Evolutionary conservation across 2,797 vertebrate species (phyloP), one percentile per base, ranked within the genome.

Genomic region (Xenentodon cancila): DNA sequence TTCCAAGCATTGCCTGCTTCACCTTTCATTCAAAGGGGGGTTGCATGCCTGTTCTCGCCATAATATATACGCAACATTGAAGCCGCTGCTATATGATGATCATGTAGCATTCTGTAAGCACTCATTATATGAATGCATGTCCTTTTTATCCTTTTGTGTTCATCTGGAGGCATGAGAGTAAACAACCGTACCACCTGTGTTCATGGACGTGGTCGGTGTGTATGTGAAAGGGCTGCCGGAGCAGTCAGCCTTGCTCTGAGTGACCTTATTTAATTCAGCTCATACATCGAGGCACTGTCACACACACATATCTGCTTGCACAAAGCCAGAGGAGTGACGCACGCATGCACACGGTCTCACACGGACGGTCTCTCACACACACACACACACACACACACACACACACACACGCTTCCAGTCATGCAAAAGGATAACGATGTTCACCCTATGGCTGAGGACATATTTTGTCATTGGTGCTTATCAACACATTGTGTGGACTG

Each of bases 181-280:
- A 71, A 74, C 44, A 27, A 54, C 19, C 43, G 34, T 21, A 57
- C 27, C 21, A 45, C 78, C 49, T 60, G 43, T 59, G 53, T 30
- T 59, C 21, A 46, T 44, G 9, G 3, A 68, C 25, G 53, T 11
- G 1, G 32, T 54, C 20, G 42, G 30, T 51, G 52, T 60, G 55
- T 32, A 9, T 59, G 58, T 47, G n/a, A n/a, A 9, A 2, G 43
- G 32, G 50, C 20, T 48, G 58, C 50, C 7, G 12, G 60, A 57
- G 75, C 66, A 82, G 71, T 73, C 75, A 79, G 64, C 86, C 79
- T 76, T 77, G 77, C 68, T 77, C 79, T 64, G 73, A 78, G 71
- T 86, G 85, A 92, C 90, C 91, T 91, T 91, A 85, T 88, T 87
- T 90, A 87, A 87, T 86, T 88, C 82, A 82, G 76, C 75, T 80